Base-by-base conservation (phyloP, 2,113 vertebrate genomes). In the Cryptotis parvus region DNA sequence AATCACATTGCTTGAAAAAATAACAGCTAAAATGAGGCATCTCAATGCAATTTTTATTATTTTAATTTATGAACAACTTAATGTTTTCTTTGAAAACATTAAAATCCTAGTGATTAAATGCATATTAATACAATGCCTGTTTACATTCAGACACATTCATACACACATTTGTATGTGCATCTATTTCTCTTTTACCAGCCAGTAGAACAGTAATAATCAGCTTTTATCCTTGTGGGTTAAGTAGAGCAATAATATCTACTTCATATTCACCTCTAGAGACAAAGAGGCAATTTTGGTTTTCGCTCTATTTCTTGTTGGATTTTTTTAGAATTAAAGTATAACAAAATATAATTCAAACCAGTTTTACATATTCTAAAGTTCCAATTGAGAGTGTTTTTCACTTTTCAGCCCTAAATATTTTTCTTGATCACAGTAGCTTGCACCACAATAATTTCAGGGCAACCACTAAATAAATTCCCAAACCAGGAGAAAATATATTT, bases 391-490 rank as follows among this genome's bases (percentile, higher is more conserved):
- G 31, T 27, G 45, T 76, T 39, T 58, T 87, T 93, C 26, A 41
- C 37, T 87, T 88, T 88, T 83, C 68, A 73, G 75, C 37, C 41
- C 69, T 87, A 91, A 92, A 87, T 79, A 84, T 52, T 79, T 92
- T 74, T 18, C 61, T 91, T 63, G 24, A 85, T 68, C 45, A 83
- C 2, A 84, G 11, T 39, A 75, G 92, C 35, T 94, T 33, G 31
- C 29, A 31, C 63, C 63, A 65, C 26, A 65, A 31, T 65, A 65
- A 31, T 66, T 74, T 83, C 20, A 14, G 24, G 78, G 20, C 52
- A 92, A 43, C 27, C 82, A 70, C 70, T 90, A 80, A 93, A 88
- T 90, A 80, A 93, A 88, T 83, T 96, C 55, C 63, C 69, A 95
- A 90, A 87, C 15, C 88, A 90, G 61, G 73, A 87, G n/a, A 43